Percentiles rank a stretch among this genome's conserved stretches.
Conservation (phyloP, 2,113 vertebrate genomes). For the Etheostoma cragini region DNA sequence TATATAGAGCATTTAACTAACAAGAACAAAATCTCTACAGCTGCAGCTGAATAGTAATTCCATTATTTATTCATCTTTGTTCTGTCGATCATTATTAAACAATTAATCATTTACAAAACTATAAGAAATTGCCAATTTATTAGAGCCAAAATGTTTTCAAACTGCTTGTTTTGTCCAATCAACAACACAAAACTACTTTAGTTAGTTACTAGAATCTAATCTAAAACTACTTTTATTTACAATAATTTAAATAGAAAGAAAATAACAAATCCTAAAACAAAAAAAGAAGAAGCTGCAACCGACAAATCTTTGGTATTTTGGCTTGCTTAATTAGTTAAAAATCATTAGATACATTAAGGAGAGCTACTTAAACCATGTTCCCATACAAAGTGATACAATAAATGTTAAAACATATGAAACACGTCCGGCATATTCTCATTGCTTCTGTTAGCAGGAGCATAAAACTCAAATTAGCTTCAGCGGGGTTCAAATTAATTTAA, state of each 20-base stretch:
- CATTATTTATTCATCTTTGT: not conserved
- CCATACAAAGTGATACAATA: not conserved
- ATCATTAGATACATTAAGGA: not conserved
- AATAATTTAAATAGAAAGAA: not conserved
- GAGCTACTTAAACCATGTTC: not conserved
- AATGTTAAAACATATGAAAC: too few species aligned
- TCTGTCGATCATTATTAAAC: not conserved
- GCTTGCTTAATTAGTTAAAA: not conserved
- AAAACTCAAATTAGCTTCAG: too few species aligned
- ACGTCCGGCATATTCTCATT: too few species aligned
- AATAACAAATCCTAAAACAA: not conserved
- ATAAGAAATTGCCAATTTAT: not conserved
- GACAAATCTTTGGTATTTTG: too few species aligned
- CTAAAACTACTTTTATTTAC: not conserved
- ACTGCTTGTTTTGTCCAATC: not conserved
- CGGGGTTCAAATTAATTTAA: not conserved
- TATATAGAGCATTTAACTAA: not conserved
- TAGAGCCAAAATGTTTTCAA: not conserved
- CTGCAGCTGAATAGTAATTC: not conserved
- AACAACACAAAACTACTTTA: not conserved
- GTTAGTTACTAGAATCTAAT: too few species aligned
- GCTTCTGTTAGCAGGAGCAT: too few species aligned
- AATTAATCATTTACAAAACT: not conserved
- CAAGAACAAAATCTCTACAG: not conserved
- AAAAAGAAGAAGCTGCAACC: not conserved